Evolutionary conservation across 2,888 invertebrate species (phyloP).

Genomic region (Torymus texanus): DNA sequence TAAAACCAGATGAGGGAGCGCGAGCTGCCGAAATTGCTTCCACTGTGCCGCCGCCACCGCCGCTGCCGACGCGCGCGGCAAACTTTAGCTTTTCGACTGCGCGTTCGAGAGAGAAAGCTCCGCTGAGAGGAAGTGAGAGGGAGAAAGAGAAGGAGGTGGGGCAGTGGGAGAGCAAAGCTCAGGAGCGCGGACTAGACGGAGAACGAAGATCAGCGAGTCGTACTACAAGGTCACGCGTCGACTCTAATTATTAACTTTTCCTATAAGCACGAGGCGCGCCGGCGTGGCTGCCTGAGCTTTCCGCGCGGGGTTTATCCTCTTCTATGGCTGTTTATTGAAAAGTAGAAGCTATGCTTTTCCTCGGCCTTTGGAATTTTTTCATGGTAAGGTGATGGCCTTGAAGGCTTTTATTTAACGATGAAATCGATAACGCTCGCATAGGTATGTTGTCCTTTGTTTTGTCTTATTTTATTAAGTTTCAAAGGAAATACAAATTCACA

Average conservation of each 20-base stretch:
- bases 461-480: too few species aligned
- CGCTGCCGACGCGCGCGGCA: slow-evolving; percentile 58
- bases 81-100: slow-evolving; percentile 72
- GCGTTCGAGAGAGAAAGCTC: slow-evolving; percentile 58
- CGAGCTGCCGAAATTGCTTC: slow-evolving; percentile 73
- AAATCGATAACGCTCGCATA: too few species aligned
- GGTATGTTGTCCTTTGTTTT: too few species aligned
- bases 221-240: slow-evolving; percentile 74
- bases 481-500: too few species aligned
- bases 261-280: slow-evolving; percentile 41
- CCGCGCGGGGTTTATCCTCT: neutral
- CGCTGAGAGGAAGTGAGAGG: slow-evolving; percentile 26
- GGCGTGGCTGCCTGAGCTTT: neutral
- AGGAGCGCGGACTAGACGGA: slow-evolving; percentile 57
- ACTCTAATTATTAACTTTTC: slow-evolving; percentile 73
- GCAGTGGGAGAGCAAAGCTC: slow-evolving; percentile 40
- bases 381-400: too few species aligned
- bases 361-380: neutral
- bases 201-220: slow-evolving; percentile 52
- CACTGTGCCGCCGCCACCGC: slow-evolving; percentile 63
- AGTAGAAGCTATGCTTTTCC: neutral
- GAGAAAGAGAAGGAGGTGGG: slow-evolving; percentile 56
- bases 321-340: slow-evolving; percentile 12
- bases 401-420: too few species aligned
- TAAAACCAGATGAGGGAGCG: slow-evolving; percentile 61